Evolutionary conservation across 1,140 invertebrate genomes (phyloP), one percentile per base, ranked within the genome.

Genomic region (Aricia agestis): DNA sequence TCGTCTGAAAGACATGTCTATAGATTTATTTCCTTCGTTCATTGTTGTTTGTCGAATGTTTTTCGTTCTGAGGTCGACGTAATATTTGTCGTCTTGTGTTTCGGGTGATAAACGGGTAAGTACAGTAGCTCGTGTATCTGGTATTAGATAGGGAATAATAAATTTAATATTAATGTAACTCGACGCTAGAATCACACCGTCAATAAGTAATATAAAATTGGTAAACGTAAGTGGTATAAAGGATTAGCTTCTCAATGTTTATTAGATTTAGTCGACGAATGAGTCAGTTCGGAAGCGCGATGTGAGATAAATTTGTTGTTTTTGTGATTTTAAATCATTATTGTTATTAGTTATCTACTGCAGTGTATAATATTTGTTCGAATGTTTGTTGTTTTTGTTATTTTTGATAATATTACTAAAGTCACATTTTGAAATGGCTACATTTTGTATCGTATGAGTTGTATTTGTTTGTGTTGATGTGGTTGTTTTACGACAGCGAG

Each of bases 191-290:
- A 72, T 81, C 77, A 78, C 76, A 78, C 76, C 71, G 83, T 82
- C 74, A 82, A 77, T 88, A 88, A 88, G 82, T 80, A 78, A 80
- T 78, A 79, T 81, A 79, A 79, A 77, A 77, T 81, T 74, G 70
- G 75, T 84, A 84, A 73, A 75, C 75, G 70, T 83, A 86, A 89
- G 81, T 81, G 81, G 76, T 84, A 82, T 83, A 82, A 81, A 63
- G 59, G 19, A 81, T 89, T 91, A 91, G 89, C 89, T 91, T 91
- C 85, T 91, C 89, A 90, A 82, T 90, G 87, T 89, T 91, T 88
- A 76, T 90, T 91, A 91, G 89, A 88, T 84, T 91, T 91, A 91
- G 87, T 89, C 86, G 89, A 91, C 89, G 86, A 86, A 89, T 91
- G 89, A 80, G 89, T 89, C 87, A 80, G 85, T 82, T 85, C 86